These are phyloP conservation scores for Enteromius fasciolatus DNA, from an alignment of 2,797 vertebrate genomes.

Conservation along the genomic window DNA sequence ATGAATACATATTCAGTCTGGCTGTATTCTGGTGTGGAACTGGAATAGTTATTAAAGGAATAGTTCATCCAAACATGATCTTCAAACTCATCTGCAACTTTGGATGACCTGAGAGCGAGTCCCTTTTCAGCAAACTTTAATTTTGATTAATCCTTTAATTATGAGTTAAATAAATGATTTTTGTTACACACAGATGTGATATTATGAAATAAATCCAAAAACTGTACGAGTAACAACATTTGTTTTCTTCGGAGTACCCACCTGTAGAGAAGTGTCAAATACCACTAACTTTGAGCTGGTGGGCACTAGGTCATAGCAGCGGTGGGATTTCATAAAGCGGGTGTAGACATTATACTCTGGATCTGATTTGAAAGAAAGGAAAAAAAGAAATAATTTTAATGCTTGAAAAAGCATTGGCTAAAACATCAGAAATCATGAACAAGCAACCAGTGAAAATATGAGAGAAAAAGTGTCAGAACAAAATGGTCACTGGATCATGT, in stretches of 20 bases:
- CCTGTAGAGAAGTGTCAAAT: conserved; percentile 96
- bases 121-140: not conserved
- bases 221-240: not conserved
- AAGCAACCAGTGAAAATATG: not conserved
- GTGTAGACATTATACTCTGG: conserved; percentile 88
- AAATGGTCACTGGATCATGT: not conserved
- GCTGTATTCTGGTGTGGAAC: too few species aligned
- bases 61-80: not conserved
- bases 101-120: not conserved
- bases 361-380: conserved; percentile 65
- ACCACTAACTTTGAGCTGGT: conserved; percentile 98
- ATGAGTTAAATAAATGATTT: not conserved
- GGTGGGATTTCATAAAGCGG: conserved; percentile 94
- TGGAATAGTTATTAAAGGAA: too few species aligned
- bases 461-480: not conserved
- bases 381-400: not conserved
- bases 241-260: conserved; percentile 53
- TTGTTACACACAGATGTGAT: not conserved
- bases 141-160: not conserved
- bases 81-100: not conserved
- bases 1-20: not conserved
- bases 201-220: not conserved
- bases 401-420: not conserved
- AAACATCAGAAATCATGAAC: not conserved
- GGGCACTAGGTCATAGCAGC: conserved; percentile 96